Conservation (phyloP, 1,140 invertebrate species). For the Rhyzopertha dominica region DNA sequence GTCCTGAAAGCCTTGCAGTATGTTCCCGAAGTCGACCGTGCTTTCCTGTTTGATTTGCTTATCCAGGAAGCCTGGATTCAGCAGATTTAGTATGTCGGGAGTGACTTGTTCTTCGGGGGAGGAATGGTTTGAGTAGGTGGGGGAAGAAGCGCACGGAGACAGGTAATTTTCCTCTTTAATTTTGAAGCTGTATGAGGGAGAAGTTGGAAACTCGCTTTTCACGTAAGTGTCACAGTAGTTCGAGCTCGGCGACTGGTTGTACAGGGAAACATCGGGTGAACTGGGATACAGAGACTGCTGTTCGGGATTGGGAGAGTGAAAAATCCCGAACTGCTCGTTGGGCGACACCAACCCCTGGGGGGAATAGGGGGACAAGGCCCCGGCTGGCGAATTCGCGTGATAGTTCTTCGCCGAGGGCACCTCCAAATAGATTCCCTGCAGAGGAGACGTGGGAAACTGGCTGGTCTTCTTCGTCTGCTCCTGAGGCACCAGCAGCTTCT, state of each 20-base stretch:
- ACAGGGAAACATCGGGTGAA: conserved; percentile 40
- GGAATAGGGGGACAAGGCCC: conserved; percentile 33
- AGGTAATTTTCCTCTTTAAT: conserved; percentile 49
- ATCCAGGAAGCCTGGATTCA: conserved; percentile 25
- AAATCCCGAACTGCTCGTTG: conserved; percentile 30
- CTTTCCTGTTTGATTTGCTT: conserved; percentile 41
- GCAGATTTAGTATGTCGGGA: conserved; percentile 22
- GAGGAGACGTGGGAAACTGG: conserved; percentile 18
- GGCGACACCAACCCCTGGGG: conserved; percentile 37
- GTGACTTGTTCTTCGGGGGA: conserved; percentile 24
- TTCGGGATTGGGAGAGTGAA: conserved; percentile 23
- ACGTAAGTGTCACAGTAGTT: conserved; percentile 33
- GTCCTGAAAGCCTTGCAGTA: conserved; percentile 48
- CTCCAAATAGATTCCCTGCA: conserved; percentile 37
- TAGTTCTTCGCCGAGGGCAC: conserved; percentile 34
- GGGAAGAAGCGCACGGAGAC: conserved; percentile 20
- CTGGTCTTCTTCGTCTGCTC: conserved; percentile 16
- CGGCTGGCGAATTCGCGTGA: conserved; percentile 24
- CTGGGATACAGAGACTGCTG: conserved; percentile 38
- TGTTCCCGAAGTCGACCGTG: conserved; percentile 43
- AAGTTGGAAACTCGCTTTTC: conserved; percentile 32
- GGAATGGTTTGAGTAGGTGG: conserved; percentile 24
- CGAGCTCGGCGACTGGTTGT: conserved; percentile 35
- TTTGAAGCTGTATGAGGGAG: conserved; percentile 40
- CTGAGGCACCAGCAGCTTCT: conserved; percentile 34